Base-by-base conservation (phyloP, 2,888 invertebrate genomes). In the Polyommatus icarus region DNA sequence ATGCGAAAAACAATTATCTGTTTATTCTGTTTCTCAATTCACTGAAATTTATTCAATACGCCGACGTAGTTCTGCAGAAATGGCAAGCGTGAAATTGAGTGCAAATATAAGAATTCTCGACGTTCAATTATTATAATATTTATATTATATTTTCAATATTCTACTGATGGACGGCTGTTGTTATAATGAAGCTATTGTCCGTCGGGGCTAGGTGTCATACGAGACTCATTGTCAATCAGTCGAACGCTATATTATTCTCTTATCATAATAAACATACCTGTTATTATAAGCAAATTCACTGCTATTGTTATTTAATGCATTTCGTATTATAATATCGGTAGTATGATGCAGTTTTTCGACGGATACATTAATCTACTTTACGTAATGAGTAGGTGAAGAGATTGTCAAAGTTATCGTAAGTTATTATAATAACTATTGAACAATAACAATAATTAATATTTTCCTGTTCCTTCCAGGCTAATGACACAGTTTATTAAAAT, bases 121-220 rank as follows among this genome's bases (percentile, higher is more conserved):
- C 83, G 80, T 71, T 76, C 84, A 84, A 86, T 87, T 86, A 84
- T 82, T 86, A 84, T 82, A 87, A 87, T 85, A 85, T 80, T 87
- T 87, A 85, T 86, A 84, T 82, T 87, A 87, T 85, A 85, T 80
- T 87, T 87, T 85, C 84, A 83, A 84, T 81, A 84, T 84, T 82
- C 82, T 85, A 87, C 81, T 79, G 81, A 82, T 81, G 82, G 82
- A 81, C 81, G 80, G 82, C 82, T 91, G 90, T 91, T 88, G 84
- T 85, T 84, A 87, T 90, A 92, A 92, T 90, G 90, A 91, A 85
- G 82, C 89, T 84, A 90, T 92, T 92, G 91, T 92, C 89, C 87
- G 78, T 86, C 82, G 82, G 85, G 82, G 84, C 81, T 85, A 85
- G 87, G 89, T 89, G 90, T 88, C 90, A 89, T 88, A 86, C 84